Evolutionary conservation across 2,113 vertebrate genomes (phyloP).

Genomic region (Saimiri boliviensis): DNA sequence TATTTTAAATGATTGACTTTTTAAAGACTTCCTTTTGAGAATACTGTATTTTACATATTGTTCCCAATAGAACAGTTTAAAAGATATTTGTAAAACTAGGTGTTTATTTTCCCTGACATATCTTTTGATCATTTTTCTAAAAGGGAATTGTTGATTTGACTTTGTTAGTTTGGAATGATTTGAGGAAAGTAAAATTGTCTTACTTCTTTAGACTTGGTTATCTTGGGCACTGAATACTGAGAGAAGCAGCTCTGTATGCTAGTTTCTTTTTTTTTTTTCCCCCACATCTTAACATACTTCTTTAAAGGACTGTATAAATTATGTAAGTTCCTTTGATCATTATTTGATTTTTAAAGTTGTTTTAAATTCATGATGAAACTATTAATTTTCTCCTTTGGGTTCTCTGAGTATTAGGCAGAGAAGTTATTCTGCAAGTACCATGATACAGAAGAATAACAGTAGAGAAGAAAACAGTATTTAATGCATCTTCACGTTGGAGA

Average conservation of each 20-base stretch:
- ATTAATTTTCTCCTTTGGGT: background rate
- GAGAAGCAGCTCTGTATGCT: background rate
- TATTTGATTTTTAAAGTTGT: background rate
- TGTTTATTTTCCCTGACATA: background rate
- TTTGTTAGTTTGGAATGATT: constrained; percentile 21
- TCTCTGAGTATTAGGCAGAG: background rate
- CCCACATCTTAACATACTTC: background rate
- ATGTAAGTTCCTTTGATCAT: background rate
- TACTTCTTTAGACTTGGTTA: background rate
- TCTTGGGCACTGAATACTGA: background rate
- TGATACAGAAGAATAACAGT: background rate
- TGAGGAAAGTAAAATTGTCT: background rate
- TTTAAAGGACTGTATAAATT: background rate
- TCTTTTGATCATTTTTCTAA: constrained; percentile 21
- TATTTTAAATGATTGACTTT: constrained; percentile 19
- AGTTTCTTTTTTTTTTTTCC: background rate
- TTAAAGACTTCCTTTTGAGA: background rate
- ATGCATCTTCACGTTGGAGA: background rate
- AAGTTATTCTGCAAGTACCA: background rate
- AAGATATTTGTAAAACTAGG: background rate
- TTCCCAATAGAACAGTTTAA: background rate
- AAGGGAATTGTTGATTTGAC: background rate
- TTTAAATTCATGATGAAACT: background rate
- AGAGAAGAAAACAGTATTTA: constrained; percentile 5
- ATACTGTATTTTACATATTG: background rate